Evolutionary conservation across 1,140 invertebrate species (phyloP).

Genomic region (Palaemon carinicauda): DNA sequence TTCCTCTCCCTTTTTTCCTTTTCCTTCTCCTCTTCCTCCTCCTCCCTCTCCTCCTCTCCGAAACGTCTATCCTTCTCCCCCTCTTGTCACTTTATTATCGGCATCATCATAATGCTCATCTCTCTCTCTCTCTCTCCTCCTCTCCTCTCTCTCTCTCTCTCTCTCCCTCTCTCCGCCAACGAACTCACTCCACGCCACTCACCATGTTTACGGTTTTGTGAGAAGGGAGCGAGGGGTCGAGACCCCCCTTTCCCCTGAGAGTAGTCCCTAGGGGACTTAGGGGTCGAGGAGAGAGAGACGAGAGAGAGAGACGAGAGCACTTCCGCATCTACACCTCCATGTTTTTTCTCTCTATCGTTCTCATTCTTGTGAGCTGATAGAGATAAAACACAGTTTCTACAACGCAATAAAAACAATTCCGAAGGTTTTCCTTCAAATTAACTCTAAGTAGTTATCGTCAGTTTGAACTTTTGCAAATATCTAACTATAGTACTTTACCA

Average conservation of each 20-base stretch:
- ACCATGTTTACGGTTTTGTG: background rate
- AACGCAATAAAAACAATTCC: too few species aligned
- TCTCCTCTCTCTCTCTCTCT: background rate
- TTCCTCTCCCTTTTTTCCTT: background rate
- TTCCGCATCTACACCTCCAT: background rate
- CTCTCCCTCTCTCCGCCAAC: background rate
- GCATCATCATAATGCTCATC: background rate
- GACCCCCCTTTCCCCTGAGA: background rate
- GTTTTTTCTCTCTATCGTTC: background rate
- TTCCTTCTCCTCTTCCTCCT: background rate
- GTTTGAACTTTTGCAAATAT: background rate
- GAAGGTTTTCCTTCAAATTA: too few species aligned
- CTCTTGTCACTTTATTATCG: too few species aligned
- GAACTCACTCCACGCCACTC: background rate
- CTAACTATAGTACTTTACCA: too few species aligned
- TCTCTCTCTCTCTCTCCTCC: background rate
- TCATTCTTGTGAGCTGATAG: background rate
- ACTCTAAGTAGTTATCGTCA: too few species aligned
- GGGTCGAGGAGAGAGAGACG: background rate
- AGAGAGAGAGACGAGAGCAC: background rate
- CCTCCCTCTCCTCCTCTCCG: background rate
- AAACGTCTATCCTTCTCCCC: background rate
- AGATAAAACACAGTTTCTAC: too few species aligned
- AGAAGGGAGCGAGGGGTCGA: too few species aligned
- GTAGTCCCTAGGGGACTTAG: background rate